phyloP scores from a whole-genome alignment of 2,113 vertebrate species.

The Sceloporus undulatus region DNA sequence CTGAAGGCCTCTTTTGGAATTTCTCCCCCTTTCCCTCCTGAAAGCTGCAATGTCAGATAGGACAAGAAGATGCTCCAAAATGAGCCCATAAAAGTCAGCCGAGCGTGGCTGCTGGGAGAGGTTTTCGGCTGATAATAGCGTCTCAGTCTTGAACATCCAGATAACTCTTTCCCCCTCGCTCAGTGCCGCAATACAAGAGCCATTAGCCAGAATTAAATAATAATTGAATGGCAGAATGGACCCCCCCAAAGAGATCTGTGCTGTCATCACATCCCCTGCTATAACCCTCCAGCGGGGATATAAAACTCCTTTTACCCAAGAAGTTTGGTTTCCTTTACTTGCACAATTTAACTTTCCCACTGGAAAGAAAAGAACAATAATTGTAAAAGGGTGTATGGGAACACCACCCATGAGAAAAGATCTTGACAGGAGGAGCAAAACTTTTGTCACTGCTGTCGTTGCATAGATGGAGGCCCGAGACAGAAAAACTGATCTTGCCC shows the following conservation, averaged over 20 bases:
- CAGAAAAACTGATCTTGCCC: too few relatives aligned
- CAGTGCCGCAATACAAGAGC: conserved; percentile 33
- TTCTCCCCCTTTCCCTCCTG: background rate
- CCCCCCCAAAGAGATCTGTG: conserved; percentile 16
- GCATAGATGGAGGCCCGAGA: too few relatives aligned
- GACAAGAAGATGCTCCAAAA: conserved; percentile 24
- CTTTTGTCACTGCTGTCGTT: background rate
- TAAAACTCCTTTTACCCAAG: conserved; percentile 20
- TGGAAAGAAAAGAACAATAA: background rate
- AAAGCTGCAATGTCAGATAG: conserved; percentile 46
- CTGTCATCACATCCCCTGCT: conserved; percentile 24
- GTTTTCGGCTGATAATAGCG: conserved; percentile 22
- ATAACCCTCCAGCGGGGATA: conserved; percentile 32
- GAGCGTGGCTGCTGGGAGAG: conserved; percentile 27
- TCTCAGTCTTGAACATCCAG: conserved; percentile 35
- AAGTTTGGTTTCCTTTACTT: conserved; percentile 4
- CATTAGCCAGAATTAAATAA: conserved; percentile 47
- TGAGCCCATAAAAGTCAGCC: conserved; percentile 40
- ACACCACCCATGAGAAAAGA: background rate
- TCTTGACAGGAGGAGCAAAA: background rate
- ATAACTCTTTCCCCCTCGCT: conserved; percentile 21
- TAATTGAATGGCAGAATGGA: conserved; percentile 31
- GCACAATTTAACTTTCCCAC: conserved; percentile 4
- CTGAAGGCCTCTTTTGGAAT: conserved; percentile 3
- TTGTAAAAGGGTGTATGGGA: too few relatives aligned